A percentile compares a stretch with the other conserved stretches of the same genome.
These are phyloP conservation scores for Drosophila algonquin DNA, from an alignment of 2,888 invertebrate genomes.

Conservation along the genomic window DNA sequence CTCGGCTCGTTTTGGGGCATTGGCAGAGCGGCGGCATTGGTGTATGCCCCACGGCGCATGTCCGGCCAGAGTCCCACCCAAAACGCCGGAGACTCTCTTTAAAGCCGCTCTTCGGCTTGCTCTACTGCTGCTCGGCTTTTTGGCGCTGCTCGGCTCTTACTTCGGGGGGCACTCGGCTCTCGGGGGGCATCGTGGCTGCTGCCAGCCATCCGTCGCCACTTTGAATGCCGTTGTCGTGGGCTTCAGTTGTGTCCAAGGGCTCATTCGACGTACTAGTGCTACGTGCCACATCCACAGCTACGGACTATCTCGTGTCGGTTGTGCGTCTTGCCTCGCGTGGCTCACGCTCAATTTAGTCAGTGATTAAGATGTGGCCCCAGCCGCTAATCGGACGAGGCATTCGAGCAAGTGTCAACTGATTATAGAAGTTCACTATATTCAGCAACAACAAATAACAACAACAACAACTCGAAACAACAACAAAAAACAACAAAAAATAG, in stretches of 20 bases:
- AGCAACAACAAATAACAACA: too few species aligned
- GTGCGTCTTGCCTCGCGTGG: slow-evolving; percentile 35
- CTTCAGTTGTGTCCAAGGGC: slow-evolving; percentile 69
- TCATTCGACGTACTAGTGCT: slow-evolving; percentile 1
- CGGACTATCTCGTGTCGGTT: slow-evolving; percentile 20
- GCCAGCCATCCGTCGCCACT: slow-evolving; percentile 75
- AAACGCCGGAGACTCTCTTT: slow-evolving; percentile 46
- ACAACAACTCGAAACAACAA: slow-evolving; percentile 2
- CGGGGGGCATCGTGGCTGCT: slow-evolving; percentile 53
- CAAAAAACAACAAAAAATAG: slow-evolving; percentile 46
- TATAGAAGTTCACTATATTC: too few species aligned
- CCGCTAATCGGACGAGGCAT: slow-evolving; percentile 40
- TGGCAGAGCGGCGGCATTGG: slow-evolving; percentile 58
- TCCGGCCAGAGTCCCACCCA: slow-evolving; percentile 64
- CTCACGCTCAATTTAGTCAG: slow-evolving; percentile 59
- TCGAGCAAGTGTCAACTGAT: slow-evolving; percentile 54
- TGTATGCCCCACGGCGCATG: slow-evolving; percentile 35
- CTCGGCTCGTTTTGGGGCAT: slow-evolving; percentile 65
- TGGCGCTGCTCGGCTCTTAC: slow-evolving; percentile 24
- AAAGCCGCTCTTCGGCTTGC: slow-evolving; percentile 7
- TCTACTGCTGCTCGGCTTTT: background rate
- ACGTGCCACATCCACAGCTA: background rate
- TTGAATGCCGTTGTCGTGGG: slow-evolving; percentile 81
- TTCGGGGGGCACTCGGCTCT: slow-evolving; percentile 9
- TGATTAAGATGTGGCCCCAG: slow-evolving; percentile 50